Percentiles rank a stretch among this genome's conserved stretches.
Conservation (phyloP, 1,140 invertebrate species). For the Halyomorpha halys region DNA sequence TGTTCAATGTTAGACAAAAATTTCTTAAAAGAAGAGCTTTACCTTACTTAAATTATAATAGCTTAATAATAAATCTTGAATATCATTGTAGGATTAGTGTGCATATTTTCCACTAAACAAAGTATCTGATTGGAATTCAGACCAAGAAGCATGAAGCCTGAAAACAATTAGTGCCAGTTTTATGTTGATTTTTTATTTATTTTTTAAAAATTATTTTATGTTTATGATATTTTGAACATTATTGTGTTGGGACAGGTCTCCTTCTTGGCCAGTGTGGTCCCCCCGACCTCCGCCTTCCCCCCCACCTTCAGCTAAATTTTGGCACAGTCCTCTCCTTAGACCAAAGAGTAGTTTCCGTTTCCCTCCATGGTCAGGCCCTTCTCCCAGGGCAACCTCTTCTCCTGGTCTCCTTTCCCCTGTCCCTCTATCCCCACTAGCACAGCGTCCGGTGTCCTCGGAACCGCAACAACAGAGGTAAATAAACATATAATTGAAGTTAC, state of each 20-base stretch:
- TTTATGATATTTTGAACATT: neutral
- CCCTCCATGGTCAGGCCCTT: slow-evolving; percentile 34
- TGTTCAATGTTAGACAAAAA: too few relatives aligned
- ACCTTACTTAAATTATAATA: too few relatives aligned
- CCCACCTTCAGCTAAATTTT: slow-evolving; percentile 24
- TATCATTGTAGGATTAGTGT: too few relatives aligned
- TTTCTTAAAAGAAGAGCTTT: too few relatives aligned
- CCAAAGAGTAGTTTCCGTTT: slow-evolving; percentile 34
- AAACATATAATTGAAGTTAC: neutral
- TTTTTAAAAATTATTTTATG: too few relatives aligned
- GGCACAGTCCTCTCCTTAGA: slow-evolving; percentile 35
- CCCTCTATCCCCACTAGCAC: slow-evolving; percentile 30
- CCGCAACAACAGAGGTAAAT: slow-evolving; percentile 7
- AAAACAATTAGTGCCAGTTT: too few relatives aligned
- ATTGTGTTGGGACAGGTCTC: slow-evolving; percentile 39
- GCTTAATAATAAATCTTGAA: too few relatives aligned
- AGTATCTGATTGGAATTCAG: too few relatives aligned
- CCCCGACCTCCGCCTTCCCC: slow-evolving; percentile 33
- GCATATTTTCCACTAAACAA: too few relatives aligned
- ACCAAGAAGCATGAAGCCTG: too few relatives aligned
- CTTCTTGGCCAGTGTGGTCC: slow-evolving; percentile 46
- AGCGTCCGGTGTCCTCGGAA: neutral
- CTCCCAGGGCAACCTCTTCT: slow-evolving; percentile 42
- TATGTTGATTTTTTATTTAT: too few relatives aligned
- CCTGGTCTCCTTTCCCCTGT: slow-evolving; percentile 41